Percentiles rank a stretch among this genome's conserved stretches.
Evolutionary conservation across 2,113 vertebrate species (phyloP).

Genomic region (cattle (Bos taurus)): ARS-UCD2.0 NC_037342.1:66146001-66146500

Average conservation of each 20-base stretch:
- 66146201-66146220: constrained; percentile 50
- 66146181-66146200: background rate
- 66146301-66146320: background rate
- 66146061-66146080: constrained; percentile 76
- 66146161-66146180: constrained; percentile 29
- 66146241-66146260: background rate
- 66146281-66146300: background rate
- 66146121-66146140: constrained; percentile 62
- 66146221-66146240: background rate
- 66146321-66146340: background rate
- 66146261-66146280: background rate
- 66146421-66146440: background rate
- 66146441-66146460: background rate
- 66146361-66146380: background rate
- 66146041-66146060: constrained; percentile 69
- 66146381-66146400: background rate
- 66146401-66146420: background rate
- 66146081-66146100: constrained; percentile 73
- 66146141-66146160: constrained; percentile 59
- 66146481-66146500: background rate
- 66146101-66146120: constrained; percentile 73
- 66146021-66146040: constrained; percentile 73
- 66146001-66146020: constrained; percentile 63
- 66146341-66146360: background rate
- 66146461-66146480: background rate